Conservation (phyloP, 2,888 invertebrate species). For the Calliopum simillimum region DNA sequence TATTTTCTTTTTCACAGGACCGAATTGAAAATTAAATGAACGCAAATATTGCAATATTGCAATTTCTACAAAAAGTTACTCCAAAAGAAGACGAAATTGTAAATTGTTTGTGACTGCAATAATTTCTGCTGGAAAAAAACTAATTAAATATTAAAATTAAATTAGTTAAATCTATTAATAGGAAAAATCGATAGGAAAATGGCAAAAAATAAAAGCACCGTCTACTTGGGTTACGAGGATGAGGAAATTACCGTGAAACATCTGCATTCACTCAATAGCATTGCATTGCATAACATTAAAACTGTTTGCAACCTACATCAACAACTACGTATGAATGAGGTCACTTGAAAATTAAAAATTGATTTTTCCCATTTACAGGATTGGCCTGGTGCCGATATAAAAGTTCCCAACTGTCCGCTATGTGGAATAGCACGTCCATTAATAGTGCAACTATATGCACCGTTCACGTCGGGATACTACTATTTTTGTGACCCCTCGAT, state of each 20-base stretch:
- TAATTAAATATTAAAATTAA: conserved; percentile 15
- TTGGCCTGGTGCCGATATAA: conserved; percentile 70
- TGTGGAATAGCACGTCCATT: conserved; percentile 81
- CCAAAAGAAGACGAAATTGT: too few species aligned
- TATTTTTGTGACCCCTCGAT: too few species aligned
- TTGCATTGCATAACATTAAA: conserved; percentile 38
- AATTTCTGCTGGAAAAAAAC: background rate
- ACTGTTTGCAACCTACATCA: background rate
- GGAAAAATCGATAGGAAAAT: conserved; percentile 47
- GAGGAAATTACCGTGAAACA: conserved; percentile 80
- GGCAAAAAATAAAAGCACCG: conserved; percentile 71
- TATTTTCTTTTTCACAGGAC: too few species aligned
- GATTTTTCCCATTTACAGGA: conserved; percentile 71
- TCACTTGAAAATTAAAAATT: conserved; percentile 52
- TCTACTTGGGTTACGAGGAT: conserved; percentile 84
- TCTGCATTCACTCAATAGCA: conserved; percentile 74
- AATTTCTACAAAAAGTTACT: too few species aligned
- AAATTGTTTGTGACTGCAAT: too few species aligned
- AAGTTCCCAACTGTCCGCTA: conserved; percentile 75
- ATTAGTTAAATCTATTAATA: background rate
- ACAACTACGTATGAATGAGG: conserved; percentile 18
- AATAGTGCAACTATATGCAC: conserved; percentile 88
- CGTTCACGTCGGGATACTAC: too few species aligned
- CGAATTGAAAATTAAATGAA: too few species aligned
- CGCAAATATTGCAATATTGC: too few species aligned